Percentiles rank a stretch among this genome's conserved stretches.
Evolutionary conservation across 2,113 vertebrate species (phyloP).

Genomic region (Tupaia chinensis): DNA sequence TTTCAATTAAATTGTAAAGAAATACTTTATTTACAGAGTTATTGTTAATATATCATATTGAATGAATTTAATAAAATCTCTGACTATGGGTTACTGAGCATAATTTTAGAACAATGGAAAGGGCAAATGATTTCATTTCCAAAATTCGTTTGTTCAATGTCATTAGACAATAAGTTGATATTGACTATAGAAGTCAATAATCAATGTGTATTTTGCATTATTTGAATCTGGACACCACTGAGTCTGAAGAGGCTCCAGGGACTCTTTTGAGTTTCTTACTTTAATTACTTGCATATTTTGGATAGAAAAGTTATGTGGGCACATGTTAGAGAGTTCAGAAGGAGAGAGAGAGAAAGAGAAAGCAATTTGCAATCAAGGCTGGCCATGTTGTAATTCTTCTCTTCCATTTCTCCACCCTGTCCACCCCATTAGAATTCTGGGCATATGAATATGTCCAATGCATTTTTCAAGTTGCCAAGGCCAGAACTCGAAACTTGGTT

Average conservation of each 20-base stretch:
- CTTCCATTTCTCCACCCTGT: no score
- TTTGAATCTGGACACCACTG: not conserved
- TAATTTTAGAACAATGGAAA: conserved; percentile 10
- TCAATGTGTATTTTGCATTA: not conserved
- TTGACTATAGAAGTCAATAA: not conserved
- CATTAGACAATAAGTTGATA: not conserved
- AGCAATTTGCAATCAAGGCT: no score
- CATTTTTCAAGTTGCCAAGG: no score
- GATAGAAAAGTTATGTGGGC: no score
- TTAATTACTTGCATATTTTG: not conserved
- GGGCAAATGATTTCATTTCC: not conserved
- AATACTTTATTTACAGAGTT: conserved; percentile 46
- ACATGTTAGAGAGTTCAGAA: no score
- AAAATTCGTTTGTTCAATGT: not conserved
- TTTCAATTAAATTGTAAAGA: conserved; percentile 69
- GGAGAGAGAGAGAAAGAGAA: no score
- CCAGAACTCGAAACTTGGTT: no score
- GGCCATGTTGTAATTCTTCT: no score
- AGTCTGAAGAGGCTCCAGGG: not conserved
- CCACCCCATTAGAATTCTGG: no score
- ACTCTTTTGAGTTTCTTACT: not conserved
- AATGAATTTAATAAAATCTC: conserved; percentile 25
- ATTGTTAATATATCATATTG: not conserved
- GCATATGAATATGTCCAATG: no score
- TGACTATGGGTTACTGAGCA: not conserved